phyloP scores from a whole-genome alignment of 2,113 vertebrate species.

The Thamnophis sirtalis region DNA sequence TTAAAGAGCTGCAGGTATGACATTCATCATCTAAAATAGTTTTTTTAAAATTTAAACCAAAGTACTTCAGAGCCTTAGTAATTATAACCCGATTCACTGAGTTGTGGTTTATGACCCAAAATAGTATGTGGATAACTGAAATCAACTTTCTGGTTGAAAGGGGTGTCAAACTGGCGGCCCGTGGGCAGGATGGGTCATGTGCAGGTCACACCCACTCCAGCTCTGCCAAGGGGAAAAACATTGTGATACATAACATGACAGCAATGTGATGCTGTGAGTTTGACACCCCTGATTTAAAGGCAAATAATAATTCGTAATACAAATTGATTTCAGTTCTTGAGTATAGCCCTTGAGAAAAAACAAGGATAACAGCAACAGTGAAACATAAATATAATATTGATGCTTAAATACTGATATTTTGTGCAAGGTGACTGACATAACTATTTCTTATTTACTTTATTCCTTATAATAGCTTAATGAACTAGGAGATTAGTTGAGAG shows the following conservation, averaged over 20 bases:
- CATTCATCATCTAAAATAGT: neutral
- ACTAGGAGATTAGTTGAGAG: neutral
- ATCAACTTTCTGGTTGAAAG: neutral
- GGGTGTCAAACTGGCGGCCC: no score
- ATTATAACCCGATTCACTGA: neutral
- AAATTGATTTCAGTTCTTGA: neutral
- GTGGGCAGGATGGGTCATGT: no score
- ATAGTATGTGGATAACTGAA: neutral
- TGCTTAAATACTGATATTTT: neutral
- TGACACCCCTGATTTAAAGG: no score
- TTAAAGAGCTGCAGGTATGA: neutral
- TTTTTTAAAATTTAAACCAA: neutral
- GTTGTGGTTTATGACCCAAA: neutral
- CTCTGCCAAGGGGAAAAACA: no score
- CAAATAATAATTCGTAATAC: neutral
- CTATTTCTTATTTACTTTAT: neutral
- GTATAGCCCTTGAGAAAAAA: neutral
- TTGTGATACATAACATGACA: no score
- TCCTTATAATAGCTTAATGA: neutral
- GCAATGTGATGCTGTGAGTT: no score
- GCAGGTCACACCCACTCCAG: no score
- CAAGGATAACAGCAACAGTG: neutral
- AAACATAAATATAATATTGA: neutral
- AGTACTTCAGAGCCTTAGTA: neutral
- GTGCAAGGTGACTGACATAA: neutral